Base-by-base conservation (phyloP, 2,888 invertebrate species). In the Syrphus vitripennis region DNA sequence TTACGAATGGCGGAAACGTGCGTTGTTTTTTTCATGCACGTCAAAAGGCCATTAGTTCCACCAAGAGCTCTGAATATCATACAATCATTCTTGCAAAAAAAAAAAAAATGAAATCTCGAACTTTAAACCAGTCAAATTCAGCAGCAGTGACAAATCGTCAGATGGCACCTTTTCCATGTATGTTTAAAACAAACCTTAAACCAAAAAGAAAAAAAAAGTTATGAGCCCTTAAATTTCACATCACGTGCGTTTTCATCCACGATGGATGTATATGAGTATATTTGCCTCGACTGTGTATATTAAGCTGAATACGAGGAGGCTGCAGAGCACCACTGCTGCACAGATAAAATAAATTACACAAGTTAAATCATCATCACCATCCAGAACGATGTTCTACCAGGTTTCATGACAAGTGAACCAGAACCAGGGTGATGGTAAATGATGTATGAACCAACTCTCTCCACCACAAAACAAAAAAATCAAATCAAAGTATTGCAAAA, bases 311-410 rank as follows among this genome's bases (percentile, higher is more conserved):
- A 26, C n/a, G n/a, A n/a, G n/a, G n/a, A 7, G 37, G 24, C 14
- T 21, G 61, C 37, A 45, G 12, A 19, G 34, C 19, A 5, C 57
- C 19, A 19, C 16, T 65, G 65, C 29, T 45, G 45, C 65, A 65
- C 45, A 65, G 65, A 65, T 45, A 65, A 65, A 65, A 65, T 45
- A 65, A 65, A 65, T 65, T 65, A 65, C 65, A 65, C 65, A 19
- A 65, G 45, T 65, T 65, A 65, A 65, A 65, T 65, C 65, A 65
- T 29, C 45, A 65, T 45, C 42, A 42, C 45, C 45, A 45, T 45
- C 16, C 42, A 45, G 45, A 29, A 45, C 16, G 31, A 45, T 45
- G 42, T 26, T 63, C 63, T 10, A 63, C 63, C 42, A 26, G 10
- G 21, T 59, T 37, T 40, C 61, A 61, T 40, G 61, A 9, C 19